Evolutionary conservation across 2,888 invertebrate genomes (phyloP), one percentile per base, ranked within the genome.

Genomic region (Ephialtes manifestator): DNA sequence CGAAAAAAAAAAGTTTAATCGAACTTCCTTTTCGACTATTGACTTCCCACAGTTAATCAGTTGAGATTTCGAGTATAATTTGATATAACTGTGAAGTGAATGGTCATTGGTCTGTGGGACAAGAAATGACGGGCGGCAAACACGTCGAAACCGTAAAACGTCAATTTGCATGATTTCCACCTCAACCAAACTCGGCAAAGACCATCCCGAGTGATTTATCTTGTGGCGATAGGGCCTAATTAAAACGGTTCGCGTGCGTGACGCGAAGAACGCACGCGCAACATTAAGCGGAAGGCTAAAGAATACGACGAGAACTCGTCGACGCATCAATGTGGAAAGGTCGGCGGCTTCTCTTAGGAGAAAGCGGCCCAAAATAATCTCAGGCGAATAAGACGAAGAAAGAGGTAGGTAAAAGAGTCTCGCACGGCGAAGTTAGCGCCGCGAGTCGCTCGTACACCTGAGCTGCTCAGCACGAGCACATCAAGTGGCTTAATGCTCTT

Each of bases 291-390:
- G 18, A 35, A 31, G 51, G 55, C 53, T 7, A 18, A 39, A 13
- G 31, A 39, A 13, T 13, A 71, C 20, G 39, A 51, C 15, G 48
- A n/a, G n/a, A n/a, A n/a, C 15, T n/a, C n/a, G 18, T 51, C 53
- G 76, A 68, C 35, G 15, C 53, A n/a, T 13, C 46, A 31, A 68
- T 72, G 72, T 67, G 77, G 28, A 67, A 81, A 83, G 83, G 70
- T 81, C 67, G 75, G 63, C 65, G 85, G 77, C 88, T 88, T 87
- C 89, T 87, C 89, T 90, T 87, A 85, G 90, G 90, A 90, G 93
- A 93, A 93, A 93, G 92, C 92, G 90, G 89, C 89, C 92, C 91
- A 81, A 93, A 92, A 92, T 89, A 89, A 89, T 90, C 86, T 78
- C 86, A 79, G 84, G 85, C 86, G 83, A 75, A 80, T 28, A 20